These are phyloP conservation scores for Neuroscelio doddi DNA, from an alignment of 2,888 invertebrate species.

Conservation along the genomic window DNA sequence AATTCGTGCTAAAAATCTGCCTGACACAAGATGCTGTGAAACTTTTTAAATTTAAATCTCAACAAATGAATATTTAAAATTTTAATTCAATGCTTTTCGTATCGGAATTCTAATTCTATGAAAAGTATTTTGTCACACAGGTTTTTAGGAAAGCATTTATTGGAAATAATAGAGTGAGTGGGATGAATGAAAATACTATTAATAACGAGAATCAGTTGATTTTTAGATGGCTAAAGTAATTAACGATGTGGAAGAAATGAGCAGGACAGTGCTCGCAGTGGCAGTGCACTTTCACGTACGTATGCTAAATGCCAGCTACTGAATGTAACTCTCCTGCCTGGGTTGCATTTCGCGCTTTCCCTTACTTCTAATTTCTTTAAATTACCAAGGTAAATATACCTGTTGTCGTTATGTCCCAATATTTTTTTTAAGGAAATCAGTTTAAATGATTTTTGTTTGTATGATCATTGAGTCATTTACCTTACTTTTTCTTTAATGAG, in stretches of 20 bases:
- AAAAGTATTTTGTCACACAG: constrained; percentile 21
- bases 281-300: constrained; percentile 68
- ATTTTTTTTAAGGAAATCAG: no score
- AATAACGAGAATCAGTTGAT: constrained; percentile 71
- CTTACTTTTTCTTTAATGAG: constrained; percentile 20
- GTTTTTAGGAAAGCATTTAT: constrained; percentile 50
- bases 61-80: no score
- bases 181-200: constrained; percentile 70
- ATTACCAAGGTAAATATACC: no score
- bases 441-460: background rate
- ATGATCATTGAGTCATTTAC: background rate
- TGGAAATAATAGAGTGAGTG: constrained; percentile 66
- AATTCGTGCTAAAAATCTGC: constrained; percentile 49
- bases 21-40: background rate
- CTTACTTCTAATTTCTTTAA: no score
- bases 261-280: constrained; percentile 69
- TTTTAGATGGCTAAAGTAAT: constrained; percentile 72
- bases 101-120: no score
- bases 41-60: constrained; percentile 11
- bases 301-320: constrained; percentile 69
- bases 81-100: no score
- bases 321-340: constrained; percentile 48
- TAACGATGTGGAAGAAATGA: constrained; percentile 70
- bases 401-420: no score
- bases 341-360: background rate